Evolutionary conservation across 2,113 vertebrate species (phyloP), one percentile per base, ranked within the genome.

Genomic region (Hippopotamus amphibius): DNA sequence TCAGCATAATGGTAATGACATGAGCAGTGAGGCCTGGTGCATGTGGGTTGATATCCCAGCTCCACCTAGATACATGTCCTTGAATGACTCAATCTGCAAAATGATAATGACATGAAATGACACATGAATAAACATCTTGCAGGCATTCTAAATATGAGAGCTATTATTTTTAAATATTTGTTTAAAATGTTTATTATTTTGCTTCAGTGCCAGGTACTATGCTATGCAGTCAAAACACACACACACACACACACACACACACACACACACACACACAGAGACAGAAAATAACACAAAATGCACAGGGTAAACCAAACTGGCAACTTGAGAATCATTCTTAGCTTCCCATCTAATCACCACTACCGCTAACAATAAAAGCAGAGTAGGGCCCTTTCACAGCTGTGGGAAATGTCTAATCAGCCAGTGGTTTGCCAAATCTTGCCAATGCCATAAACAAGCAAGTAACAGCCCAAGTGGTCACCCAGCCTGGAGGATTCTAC

Each of bases 121-220:
- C 71, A 91, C 55, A 53, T 2, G 7, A 50, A 80, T 48, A 76
- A 87, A 46, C 3, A 85, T 7, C 15, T 94, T 66, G 16, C n/a
- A 82, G 53, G 41, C 43, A 76, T 65, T 83, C 68, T 81, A 69
- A 86, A 80, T 87, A 71, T 22, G 69, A 80, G 37, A 57, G n/a
- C 2, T 83, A 10, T 50, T 96, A 71, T 84, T 88, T 90, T 72
- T 63, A 90, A 76, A 79, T 66, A 28, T 65, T 93, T 85, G 46
- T 74, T 96, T 55, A 66, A 82, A 79, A 71, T 43, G 17, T 65
- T 10, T 84, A 69, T 87, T 50, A 50, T 55, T 93, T 5, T 95
- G 66, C 12, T 88, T 90, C 37, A 81, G 21, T 53, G n/a, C 19
- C 66, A 93, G 82, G 46, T 53, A 50, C 41, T 82, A 28, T 90